These are phyloP conservation scores for Limenitis camilla DNA, from an alignment of 2,888 invertebrate genomes.

Conservation along the genomic window DNA sequence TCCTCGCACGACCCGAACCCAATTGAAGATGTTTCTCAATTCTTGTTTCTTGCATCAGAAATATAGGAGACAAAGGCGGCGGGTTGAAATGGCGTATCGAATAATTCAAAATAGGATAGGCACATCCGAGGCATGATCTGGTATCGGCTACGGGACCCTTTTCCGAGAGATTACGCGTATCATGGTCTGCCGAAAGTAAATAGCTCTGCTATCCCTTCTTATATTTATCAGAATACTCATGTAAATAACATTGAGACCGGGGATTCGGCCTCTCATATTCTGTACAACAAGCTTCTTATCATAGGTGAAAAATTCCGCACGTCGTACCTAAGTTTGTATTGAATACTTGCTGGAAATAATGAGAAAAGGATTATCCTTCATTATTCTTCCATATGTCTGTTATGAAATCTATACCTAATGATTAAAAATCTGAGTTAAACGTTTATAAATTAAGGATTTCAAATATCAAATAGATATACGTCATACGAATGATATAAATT, in stretches of 20 bases:
- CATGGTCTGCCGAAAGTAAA: slow-evolving; percentile 47
- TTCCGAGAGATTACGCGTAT: slow-evolving; percentile 62
- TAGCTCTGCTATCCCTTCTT: slow-evolving; percentile 42
- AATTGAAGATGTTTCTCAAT: slow-evolving; percentile 18
- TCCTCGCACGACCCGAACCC: slow-evolving; percentile 14
- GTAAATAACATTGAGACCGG: slow-evolving; percentile 54
- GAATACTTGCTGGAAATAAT: too few relatives aligned
- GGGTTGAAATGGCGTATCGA: slow-evolving; percentile 20
- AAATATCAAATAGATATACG: not conserved
- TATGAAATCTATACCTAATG: too few relatives aligned
- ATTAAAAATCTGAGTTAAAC: not conserved
- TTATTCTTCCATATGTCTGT: too few relatives aligned
- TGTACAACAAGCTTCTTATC: slow-evolving; percentile 1
- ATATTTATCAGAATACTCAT: slow-evolving; percentile 57
- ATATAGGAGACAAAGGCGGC: slow-evolving; percentile 26
- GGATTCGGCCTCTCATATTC: slow-evolving; percentile 35
- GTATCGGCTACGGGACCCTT: slow-evolving; percentile 42
- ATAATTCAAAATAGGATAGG: slow-evolving; percentile 21
- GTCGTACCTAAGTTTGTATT: too few relatives aligned
- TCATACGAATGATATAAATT: not conserved
- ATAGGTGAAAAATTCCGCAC: not conserved
- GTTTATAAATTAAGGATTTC: not conserved
- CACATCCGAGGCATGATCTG: slow-evolving; percentile 29
- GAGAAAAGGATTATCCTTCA: too few relatives aligned
- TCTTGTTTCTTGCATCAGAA: slow-evolving; percentile 10